phyloP scores from a whole-genome alignment of 2,888 invertebrate species.

The Lingula anatina region DNA sequence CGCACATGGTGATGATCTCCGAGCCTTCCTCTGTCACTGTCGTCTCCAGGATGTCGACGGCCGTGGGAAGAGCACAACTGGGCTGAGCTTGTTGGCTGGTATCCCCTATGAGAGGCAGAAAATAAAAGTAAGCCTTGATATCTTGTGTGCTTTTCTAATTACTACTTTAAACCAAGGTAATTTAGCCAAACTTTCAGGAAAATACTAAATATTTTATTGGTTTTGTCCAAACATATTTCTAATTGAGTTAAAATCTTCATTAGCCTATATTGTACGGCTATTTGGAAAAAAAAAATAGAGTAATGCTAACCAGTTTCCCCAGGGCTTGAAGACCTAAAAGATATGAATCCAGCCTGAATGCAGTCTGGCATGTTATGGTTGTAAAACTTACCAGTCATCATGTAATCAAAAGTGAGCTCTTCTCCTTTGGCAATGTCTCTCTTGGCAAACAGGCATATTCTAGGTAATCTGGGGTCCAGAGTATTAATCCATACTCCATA shows the following conservation, averaged over 20 bases:
- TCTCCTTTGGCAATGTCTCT: constrained; percentile 75
- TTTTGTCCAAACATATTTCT: constrained; percentile 8
- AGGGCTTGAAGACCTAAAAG: neutral
- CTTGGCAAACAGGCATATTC: constrained; percentile 80
- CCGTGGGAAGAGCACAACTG: no score
- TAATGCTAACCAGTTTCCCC: neutral
- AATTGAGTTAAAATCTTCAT: constrained; percentile 3
- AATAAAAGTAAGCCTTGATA: no score
- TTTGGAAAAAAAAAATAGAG: neutral
- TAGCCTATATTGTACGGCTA: neutral
- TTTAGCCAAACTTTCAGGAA: no score
- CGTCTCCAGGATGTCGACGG: neutral
- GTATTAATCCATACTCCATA: constrained; percentile 91
- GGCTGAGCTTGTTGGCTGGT: no score
- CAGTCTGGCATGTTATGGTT: no score
- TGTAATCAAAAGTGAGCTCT: constrained; percentile 89
- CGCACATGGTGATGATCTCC: neutral
- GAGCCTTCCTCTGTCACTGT: neutral
- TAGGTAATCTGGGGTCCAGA: constrained; percentile 80
- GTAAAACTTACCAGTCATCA: constrained; percentile 50
- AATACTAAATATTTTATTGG: neutral
- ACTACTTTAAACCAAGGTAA: no score
- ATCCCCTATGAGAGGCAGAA: no score
- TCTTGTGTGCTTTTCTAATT: no score
- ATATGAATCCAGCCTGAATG: neutral